Evolutionary conservation across 1,140 invertebrate genomes (phyloP).

Genomic region (Marisa cornuarietis): DNA sequence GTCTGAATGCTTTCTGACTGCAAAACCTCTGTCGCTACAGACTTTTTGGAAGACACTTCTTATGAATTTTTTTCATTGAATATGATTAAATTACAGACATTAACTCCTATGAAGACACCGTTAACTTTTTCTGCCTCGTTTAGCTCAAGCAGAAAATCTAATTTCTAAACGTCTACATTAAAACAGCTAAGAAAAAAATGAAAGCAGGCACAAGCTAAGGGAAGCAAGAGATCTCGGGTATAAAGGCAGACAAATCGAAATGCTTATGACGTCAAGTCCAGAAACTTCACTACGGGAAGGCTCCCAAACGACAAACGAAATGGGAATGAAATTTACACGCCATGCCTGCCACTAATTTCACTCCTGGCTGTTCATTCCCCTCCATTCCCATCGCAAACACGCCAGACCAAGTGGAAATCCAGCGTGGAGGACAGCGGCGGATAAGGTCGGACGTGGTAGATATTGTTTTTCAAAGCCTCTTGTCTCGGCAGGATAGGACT

Average conservation of each 20-base stretch:
- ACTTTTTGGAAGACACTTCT: too few relatives aligned
- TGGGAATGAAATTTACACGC: conserved; percentile 19
- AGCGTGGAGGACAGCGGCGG: neutral
- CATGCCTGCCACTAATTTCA: conserved; percentile 22
- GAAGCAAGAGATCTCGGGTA: neutral
- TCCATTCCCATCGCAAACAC: conserved; percentile 23
- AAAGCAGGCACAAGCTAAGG: neutral
- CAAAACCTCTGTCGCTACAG: too few relatives aligned
- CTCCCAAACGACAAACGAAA: conserved; percentile 19
- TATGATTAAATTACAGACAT: too few relatives aligned
- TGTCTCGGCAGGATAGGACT: too few relatives aligned
- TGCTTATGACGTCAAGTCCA: conserved; percentile 10
- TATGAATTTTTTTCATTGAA: too few relatives aligned
- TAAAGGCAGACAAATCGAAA: neutral
- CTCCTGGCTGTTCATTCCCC: conserved; percentile 20
- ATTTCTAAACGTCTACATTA: neutral
- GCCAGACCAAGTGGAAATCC: conserved; percentile 15
- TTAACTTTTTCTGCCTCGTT: too few relatives aligned
- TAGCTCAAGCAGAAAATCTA: neutral
- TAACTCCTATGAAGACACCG: too few relatives aligned
- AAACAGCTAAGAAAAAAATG: neutral
- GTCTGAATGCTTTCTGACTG: too few relatives aligned
- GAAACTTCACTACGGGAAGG: neutral
- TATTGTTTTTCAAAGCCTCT: too few relatives aligned
- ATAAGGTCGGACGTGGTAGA: too few relatives aligned